Conservation (phyloP, 64 coral and sea anemone species). For the Hydrozoanthus tunicans region DNA sequence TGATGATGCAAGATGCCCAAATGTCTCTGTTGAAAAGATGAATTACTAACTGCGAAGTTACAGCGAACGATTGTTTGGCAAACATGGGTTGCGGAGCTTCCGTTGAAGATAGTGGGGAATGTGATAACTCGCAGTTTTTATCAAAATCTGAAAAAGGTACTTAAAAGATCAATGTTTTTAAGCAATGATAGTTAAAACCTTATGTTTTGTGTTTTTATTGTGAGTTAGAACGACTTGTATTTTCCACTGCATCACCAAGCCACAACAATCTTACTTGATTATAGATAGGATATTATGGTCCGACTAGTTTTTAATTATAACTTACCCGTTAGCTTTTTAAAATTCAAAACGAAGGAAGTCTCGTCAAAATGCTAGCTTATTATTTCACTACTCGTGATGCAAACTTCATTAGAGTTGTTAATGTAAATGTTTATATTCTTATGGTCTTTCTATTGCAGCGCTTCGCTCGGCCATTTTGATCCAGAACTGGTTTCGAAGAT, state of each 20-base stretch:
- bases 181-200: not conserved
- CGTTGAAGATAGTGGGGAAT: constrained; percentile 60
- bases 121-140: not conserved
- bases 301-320: no score
- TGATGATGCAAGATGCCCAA: constrained; percentile 5
- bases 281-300: not conserved
- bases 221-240: not conserved
- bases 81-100: constrained; percentile 80
- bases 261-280: not conserved
- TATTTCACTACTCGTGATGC: not conserved
- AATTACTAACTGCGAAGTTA: constrained; percentile 1
- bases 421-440: constrained; percentile 2
- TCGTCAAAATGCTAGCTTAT: not conserved
- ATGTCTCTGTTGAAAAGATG: not conserved
- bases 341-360: not conserved
- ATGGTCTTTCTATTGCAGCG: constrained; percentile 52
- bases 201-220: not conserved
- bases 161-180: not conserved
- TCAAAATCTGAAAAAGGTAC: constrained; percentile 78
- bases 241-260: not conserved
- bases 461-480: constrained; percentile 91
- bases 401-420: not conserved
- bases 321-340: not conserved
- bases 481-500: constrained; percentile 94
- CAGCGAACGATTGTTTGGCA: not conserved